Percentiles rank a stretch among this genome's conserved stretches.
phyloP scores from a whole-genome alignment of 2,113 vertebrate genomes.

The Procavia capensis region DNA sequence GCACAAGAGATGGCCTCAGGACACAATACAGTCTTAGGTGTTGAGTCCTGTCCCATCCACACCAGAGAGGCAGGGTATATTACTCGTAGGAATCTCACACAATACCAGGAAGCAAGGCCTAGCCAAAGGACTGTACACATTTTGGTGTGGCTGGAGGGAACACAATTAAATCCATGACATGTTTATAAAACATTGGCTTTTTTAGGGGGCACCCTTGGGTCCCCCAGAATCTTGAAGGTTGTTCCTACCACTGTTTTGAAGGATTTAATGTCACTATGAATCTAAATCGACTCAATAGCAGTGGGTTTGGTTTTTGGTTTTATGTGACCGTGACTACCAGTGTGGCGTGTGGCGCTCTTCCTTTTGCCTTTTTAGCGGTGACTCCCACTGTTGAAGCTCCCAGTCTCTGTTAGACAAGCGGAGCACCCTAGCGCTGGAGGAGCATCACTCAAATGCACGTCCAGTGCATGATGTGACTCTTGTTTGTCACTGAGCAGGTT shows the following conservation, averaged over 20 bases:
- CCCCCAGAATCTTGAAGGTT: not conserved
- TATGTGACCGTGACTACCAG: not conserved
- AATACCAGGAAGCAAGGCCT: no score
- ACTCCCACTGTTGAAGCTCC: not conserved
- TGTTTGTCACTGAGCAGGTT: not conserved
- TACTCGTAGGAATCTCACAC: no score
- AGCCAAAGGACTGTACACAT: no score
- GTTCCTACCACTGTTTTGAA: not conserved
- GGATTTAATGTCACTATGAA: not conserved
- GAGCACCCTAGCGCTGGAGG: not conserved
- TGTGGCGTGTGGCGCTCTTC: not conserved
- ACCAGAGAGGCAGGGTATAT: no score
- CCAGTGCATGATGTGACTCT: not conserved
- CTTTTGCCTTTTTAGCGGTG: not conserved
- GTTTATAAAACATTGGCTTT: not conserved
- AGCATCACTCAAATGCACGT: not conserved
- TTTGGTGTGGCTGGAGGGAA: no score
- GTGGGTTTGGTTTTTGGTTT: no score
- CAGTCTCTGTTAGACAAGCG: not conserved
- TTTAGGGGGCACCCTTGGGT: not conserved
- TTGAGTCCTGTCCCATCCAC: no score
- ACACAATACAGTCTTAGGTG: no score
- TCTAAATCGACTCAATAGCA: no score
- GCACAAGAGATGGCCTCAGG: no score
- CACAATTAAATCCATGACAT: no score